A percentile compares a stretch with the other conserved stretches of the same genome.
Evolutionary conservation across 2,113 vertebrate genomes (phyloP).

Genomic region (Bubo scandiacus): DNA sequence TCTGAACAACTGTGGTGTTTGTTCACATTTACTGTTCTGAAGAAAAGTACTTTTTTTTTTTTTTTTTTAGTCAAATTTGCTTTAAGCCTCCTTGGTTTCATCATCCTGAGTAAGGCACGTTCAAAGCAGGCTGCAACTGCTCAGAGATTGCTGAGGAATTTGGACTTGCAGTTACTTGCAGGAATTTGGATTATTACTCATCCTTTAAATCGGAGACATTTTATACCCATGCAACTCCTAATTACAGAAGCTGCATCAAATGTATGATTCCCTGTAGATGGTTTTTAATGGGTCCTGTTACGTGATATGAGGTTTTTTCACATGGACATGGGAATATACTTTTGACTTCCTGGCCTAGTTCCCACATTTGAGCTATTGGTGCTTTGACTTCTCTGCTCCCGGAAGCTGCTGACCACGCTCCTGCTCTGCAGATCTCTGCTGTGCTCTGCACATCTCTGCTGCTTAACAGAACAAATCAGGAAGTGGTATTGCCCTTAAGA

Average conservation of each 20-base stretch:
- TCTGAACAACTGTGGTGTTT: not conserved
- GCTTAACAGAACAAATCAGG: not conserved
- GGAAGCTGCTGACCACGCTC: not conserved
- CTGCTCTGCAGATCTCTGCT: not conserved
- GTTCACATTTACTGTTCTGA: not conserved
- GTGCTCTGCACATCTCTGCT: not conserved
- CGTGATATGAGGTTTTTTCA: not conserved
- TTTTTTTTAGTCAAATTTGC: not conserved
- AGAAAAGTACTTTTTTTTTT: not conserved
- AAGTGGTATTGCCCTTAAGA: not conserved
- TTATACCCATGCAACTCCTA: not conserved
- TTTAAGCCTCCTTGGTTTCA: constrained; percentile 16
- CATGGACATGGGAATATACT: not conserved
- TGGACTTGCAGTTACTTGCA: constrained; percentile 50
- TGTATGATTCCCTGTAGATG: not conserved
- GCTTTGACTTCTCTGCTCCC: not conserved
- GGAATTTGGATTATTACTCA: not conserved
- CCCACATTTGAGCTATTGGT: not conserved
- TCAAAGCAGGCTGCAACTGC: constrained; percentile 40
- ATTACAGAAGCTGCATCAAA: not conserved
- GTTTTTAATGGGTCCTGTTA: not conserved
- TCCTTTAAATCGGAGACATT: not conserved
- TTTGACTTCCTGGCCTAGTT: not conserved
- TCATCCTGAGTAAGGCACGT: not conserved
- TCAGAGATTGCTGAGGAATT: constrained; percentile 28